Evolutionary conservation across 2,113 vertebrate species (phyloP).

Genomic region (Aegotheles bennettii): DNA sequence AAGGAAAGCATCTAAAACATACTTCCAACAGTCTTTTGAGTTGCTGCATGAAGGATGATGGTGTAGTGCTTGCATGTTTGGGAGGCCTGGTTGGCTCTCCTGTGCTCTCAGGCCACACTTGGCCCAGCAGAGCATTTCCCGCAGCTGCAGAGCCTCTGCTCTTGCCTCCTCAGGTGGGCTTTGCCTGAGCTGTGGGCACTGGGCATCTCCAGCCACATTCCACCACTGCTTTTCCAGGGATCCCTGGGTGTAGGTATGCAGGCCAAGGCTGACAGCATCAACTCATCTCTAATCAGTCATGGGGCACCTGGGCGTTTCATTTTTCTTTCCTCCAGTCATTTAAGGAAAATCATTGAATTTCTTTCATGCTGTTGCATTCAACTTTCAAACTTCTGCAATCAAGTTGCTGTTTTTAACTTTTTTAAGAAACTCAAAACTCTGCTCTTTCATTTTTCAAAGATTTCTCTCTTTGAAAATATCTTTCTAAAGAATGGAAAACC

Average conservation of each 20-base stretch:
- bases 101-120: background rate
- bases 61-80: background rate
- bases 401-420: background rate
- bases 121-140: background rate
- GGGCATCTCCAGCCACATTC: background rate
- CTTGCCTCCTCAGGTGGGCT: background rate
- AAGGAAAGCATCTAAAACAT: background rate
- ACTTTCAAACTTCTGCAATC: background rate
- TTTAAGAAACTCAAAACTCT: background rate
- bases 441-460: background rate
- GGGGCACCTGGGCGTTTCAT: rapidly evolving
- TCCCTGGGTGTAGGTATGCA: too few relatives aligned
- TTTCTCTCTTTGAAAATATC: background rate
- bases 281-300: rapidly evolving
- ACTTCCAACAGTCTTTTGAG: background rate
- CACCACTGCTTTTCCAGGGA: background rate
- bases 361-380: background rate
- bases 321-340: background rate
- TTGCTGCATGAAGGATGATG: background rate
- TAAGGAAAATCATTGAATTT: background rate
- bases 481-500: background rate
- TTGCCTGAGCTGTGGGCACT: background rate
- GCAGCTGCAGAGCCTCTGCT: background rate
- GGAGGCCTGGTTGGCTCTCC: background rate
- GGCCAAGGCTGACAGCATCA: rapidly evolving